These are phyloP conservation scores for Aeoliscus strigatus DNA, from an alignment of 2,797 vertebrate genomes.

Conservation along the genomic window DNA sequence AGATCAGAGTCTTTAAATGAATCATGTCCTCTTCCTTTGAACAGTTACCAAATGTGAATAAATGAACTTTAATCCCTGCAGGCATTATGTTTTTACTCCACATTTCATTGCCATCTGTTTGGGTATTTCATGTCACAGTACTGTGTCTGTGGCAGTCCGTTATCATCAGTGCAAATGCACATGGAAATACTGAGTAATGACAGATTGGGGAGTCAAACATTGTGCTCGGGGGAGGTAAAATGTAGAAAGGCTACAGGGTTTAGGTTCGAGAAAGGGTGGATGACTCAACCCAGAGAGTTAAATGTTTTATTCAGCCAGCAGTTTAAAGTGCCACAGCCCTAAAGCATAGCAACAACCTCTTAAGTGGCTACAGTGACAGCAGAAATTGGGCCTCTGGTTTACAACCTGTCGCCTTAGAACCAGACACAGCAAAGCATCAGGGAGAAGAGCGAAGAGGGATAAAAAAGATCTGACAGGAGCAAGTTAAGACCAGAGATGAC, in stretches of 20 bases:
- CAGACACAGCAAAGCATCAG: conserved; percentile 69
- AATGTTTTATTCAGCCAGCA: conserved; percentile 99
- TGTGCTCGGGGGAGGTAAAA: conserved; percentile 17
- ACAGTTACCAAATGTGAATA: no score
- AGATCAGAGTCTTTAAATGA: no score
- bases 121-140: no score
- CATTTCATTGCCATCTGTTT: background rate
- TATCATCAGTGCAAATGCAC: background rate
- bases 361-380: conserved; percentile 99
- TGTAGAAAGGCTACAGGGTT: conserved; percentile 27
- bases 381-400: conserved; percentile 98
- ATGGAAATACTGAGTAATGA: conserved; percentile 17
- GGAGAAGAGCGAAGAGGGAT: conserved; percentile 15
- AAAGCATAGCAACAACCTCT: conserved; percentile 86
- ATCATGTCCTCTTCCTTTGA: no score
- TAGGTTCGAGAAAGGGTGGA: conserved; percentile 60
- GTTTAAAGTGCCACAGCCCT: conserved; percentile 96
- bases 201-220: conserved; percentile 5
- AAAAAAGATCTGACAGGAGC: conserved; percentile 35
- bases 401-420: conserved; percentile 96
- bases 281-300: conserved; percentile 85
- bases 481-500: conserved; percentile 40
- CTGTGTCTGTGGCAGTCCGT: background rate
- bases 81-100: no score
- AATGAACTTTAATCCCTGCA: no score